Evolutionary conservation across 2,113 vertebrate genomes (phyloP).

Genomic region (Coreoperca whiteheadi): DNA sequence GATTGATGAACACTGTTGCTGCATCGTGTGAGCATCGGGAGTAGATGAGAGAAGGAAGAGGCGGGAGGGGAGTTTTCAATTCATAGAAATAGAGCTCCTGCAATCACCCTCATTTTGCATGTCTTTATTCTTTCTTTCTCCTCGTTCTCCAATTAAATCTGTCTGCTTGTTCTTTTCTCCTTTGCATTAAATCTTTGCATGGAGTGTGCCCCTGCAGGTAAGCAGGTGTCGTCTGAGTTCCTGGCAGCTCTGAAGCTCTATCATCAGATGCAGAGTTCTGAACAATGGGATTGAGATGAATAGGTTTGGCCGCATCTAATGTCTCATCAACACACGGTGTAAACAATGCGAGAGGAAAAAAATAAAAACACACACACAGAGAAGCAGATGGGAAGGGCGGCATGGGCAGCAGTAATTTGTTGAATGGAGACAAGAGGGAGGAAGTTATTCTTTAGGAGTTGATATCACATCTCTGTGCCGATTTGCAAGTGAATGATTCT

Average conservation of each 20-base stretch:
- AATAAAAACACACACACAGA: constrained; percentile 17
- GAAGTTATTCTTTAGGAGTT: constrained; percentile 31
- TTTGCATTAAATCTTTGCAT: constrained; percentile 56
- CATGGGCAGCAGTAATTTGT: constrained; percentile 49
- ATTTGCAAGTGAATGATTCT: constrained; percentile 41
- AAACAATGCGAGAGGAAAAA: constrained; percentile 53
- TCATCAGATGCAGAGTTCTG: constrained; percentile 31
- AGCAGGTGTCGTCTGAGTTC: constrained; percentile 55
- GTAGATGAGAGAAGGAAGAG: constrained; percentile 9
- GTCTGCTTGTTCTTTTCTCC: constrained; percentile 32
- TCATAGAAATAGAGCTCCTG: constrained; percentile 2
- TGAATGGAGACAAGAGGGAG: constrained; percentile 32
- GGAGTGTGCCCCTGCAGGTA: constrained; percentile 49
- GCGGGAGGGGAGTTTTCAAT: constrained; percentile 5
- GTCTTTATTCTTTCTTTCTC: constrained; percentile 35
- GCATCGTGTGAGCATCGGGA: constrained; percentile 5
- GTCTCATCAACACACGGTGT: constrained; percentile 66
- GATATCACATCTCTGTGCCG: constrained; percentile 18
- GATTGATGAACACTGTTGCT: constrained; percentile 45
- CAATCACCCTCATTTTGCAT: constrained; percentile 11
- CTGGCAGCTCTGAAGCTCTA: constrained; percentile 46
- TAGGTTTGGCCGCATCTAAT: constrained; percentile 61
- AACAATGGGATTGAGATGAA: constrained; percentile 66
- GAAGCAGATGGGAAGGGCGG: constrained; percentile 66
- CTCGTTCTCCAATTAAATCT: constrained; percentile 39